Evolutionary conservation across 2,797 vertebrate genomes (phyloP).

Genomic region (Karalla daura): DNA sequence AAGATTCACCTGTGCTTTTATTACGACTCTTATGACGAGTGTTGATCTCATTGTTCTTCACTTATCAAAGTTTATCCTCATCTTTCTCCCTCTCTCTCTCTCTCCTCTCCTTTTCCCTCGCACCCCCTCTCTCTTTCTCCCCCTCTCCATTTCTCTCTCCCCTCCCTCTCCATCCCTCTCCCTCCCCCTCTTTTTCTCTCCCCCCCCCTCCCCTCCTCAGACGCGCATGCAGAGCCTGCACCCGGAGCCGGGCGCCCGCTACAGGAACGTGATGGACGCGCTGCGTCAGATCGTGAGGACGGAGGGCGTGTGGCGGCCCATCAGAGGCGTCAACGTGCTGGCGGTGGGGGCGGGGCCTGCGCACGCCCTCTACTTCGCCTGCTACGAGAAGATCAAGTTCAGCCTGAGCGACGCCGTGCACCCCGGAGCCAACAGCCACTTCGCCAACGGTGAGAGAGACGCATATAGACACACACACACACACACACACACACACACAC

Average conservation of each 20-base stretch:
- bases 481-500: no score
- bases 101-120: neutral
- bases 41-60: neutral
- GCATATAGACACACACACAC: no score
- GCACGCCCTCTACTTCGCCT: conserved; percentile 96
- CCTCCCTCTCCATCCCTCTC: neutral
- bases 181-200: fast-evolving
- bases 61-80: no score
- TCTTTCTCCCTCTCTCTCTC: fast-evolving
- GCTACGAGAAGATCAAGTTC: conserved; percentile 98
- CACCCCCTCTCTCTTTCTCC: neutral
- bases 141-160: fast-evolving
- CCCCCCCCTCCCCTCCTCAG: conserved; percentile 63
- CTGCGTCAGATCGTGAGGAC: conserved; percentile 92
- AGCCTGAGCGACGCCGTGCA: conserved; percentile 91
- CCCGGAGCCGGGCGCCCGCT: conserved; percentile 92
- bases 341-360: conserved; percentile 95
- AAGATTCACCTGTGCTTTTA: neutral
- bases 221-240: conserved; percentile 97
- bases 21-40: no score
- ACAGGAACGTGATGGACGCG: conserved; percentile 94
- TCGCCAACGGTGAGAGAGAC: conserved; percentile 90
- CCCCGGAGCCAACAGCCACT: conserved; percentile 96
- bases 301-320: conserved; percentile 93
- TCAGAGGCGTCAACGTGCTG: conserved; percentile 93